These are phyloP conservation scores for Propithecus perrieri DNA, from an alignment of 2,797 vertebrate species.

Conservation along the genomic window DNA sequence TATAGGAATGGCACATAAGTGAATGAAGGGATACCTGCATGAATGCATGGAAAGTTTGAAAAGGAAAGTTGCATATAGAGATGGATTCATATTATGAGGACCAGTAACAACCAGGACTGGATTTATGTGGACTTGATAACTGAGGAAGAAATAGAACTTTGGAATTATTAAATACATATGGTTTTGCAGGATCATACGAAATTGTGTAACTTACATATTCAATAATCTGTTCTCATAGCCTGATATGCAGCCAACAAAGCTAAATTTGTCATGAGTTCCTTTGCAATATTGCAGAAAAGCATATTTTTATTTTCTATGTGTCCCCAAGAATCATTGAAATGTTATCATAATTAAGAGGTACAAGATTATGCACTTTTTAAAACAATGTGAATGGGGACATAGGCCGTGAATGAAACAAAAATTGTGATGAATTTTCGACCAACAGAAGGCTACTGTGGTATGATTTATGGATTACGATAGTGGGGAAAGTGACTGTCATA, in stretches of 20 bases:
- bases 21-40: neutral
- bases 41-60: neutral
- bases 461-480: neutral
- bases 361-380: neutral
- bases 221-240: too few relatives aligned
- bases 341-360: neutral
- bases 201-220: neutral
- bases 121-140: neutral
- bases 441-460: neutral
- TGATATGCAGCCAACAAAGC: neutral
- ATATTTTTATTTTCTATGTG: neutral
- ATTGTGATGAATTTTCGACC: neutral
- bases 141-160: neutral
- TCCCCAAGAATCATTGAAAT: neutral
- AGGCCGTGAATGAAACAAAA: neutral
- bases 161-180: neutral
- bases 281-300: neutral
- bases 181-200: neutral
- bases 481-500: neutral
- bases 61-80: neutral
- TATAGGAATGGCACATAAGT: too few relatives aligned
- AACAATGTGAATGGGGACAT: neutral
- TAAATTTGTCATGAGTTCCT: neutral
- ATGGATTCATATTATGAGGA: neutral
- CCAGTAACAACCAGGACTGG: neutral